phyloP scores from a whole-genome alignment of 2,888 invertebrate species.

The Campopleginae sp. region DNA sequence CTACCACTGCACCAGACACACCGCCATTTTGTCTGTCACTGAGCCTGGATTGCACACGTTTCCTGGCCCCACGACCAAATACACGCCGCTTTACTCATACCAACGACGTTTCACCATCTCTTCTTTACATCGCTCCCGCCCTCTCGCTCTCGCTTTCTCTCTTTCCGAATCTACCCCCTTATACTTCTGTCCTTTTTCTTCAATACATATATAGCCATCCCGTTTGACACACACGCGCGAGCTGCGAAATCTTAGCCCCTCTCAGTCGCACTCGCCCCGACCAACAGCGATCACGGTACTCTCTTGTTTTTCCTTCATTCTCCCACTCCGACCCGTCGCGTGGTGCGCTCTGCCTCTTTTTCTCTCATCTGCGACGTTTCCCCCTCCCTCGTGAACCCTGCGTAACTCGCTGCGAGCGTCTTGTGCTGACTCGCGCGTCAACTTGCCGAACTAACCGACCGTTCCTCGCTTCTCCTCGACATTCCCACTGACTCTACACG shows the following conservation, averaged over 20 bases:
- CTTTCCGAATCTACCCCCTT: not conserved
- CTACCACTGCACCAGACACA: conserved; percentile 87
- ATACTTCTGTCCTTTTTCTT: not conserved
- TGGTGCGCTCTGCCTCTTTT: conserved; percentile 38
- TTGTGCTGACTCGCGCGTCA: not conserved
- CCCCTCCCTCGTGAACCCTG: not conserved
- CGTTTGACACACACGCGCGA: conserved; percentile 59
- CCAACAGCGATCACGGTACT: conserved; percentile 27
- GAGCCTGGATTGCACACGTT: conserved; percentile 73
- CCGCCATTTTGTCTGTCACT: conserved; percentile 83
- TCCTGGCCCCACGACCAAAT: conserved; percentile 49
- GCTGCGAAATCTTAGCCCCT: conserved; percentile 36
- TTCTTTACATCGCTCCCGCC: conserved; percentile 25
- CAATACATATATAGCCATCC: conserved; percentile 51
- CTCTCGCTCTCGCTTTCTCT: conserved; percentile 12
- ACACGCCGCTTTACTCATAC: conserved; percentile 60
- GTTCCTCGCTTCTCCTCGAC: not conserved
- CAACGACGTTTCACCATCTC: conserved; percentile 28
- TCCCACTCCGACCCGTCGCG: conserved; percentile 28
- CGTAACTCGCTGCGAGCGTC: not conserved
- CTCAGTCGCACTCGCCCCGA: conserved; percentile 58
- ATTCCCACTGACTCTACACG: not conserved
- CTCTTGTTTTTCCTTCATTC: conserved; percentile 29
- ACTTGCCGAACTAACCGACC: not conserved
- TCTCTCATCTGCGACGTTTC: conserved; percentile 8